Conservation (phyloP, 2,888 invertebrate genomes). For the Drosophila paramelanica region DNA sequence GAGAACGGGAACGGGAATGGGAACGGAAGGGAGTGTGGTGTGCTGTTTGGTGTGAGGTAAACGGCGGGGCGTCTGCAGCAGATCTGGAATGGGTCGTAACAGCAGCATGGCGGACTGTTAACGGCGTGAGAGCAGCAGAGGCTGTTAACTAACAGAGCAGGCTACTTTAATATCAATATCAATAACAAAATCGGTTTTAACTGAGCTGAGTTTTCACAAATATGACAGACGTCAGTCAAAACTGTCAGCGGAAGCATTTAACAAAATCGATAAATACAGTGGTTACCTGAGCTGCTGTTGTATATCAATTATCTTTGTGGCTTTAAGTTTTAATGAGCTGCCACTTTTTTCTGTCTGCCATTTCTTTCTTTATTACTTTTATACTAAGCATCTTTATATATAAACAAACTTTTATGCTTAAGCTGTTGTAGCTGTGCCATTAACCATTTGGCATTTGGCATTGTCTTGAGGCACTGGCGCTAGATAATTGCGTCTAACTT, state of each 20-base stretch:
- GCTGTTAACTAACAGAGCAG: slow-evolving; percentile 28
- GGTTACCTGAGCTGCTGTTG: slow-evolving; percentile 11
- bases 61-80: slow-evolving; percentile 33
- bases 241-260: slow-evolving; percentile 63
- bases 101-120: slow-evolving; percentile 24
- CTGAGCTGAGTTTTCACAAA: slow-evolving; percentile 54
- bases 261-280: slow-evolving; percentile 64
- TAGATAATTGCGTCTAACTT: slow-evolving; percentile 51
- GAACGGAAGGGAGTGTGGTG: no score
- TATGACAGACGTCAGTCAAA: slow-evolving; percentile 72
- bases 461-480: slow-evolving; percentile 57
- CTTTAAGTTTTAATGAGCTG: slow-evolving; percentile 58
- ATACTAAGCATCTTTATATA: slow-evolving; percentile 41
- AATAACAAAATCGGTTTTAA: slow-evolving; percentile 35
- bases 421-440: slow-evolving; percentile 42
- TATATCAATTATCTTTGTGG: slow-evolving; percentile 16
- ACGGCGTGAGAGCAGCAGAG: slow-evolving; percentile 27
- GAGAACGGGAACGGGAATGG: neutral
- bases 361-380: slow-evolving; percentile 25
- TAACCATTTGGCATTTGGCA: slow-evolving; percentile 43
- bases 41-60: neutral
- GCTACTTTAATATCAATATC: slow-evolving; percentile 30
- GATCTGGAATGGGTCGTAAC: slow-evolving; percentile 15
- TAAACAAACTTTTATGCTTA: slow-evolving; percentile 23
- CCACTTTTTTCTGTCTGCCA: slow-evolving; percentile 47